Evolutionary conservation across 2,888 invertebrate species (phyloP), one percentile per base, ranked within the genome.

Genomic region (Diarsia mendica): DNA sequence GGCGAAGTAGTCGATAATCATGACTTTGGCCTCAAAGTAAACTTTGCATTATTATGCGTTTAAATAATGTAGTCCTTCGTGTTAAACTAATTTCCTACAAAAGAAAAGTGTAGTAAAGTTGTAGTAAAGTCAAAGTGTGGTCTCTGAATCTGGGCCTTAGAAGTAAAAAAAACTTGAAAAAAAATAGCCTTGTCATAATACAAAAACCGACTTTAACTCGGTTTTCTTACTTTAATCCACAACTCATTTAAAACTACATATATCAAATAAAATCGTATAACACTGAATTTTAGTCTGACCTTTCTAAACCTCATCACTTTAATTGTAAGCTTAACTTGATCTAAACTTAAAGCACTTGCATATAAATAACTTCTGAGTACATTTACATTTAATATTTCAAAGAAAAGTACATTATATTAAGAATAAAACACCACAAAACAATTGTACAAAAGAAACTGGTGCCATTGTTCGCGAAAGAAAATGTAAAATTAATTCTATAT

Each of bases 401-500:
- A 80, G 77, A 65, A 82, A 75, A 72, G 20, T 74, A 77, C 74
- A 74, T 79, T 76, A 71, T 51, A 68, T 77, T 70, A 73, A 73
- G 77, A 84, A 77, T 82, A 82, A 78, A 80, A 67, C 63, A 70
- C 60, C 63, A 73, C 82, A 49, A 67, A 67, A 70, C 82, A 70
- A 55, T 75, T 55, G 58, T 68, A 86, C 83, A 85, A 86, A 75
- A 82, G 87, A 85, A 83, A 70, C 65, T 68, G 72, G 58, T 68
- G 10, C 68, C 20, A 79, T 85, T 84, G 79, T 85, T 71, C 53
- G 55, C 20, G 44, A 58, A 79, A 76, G 72, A 77, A 85, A 86
- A 85, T 82, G 77, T 85, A 49, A 72, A 80, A 80, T 82, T 81
- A 72, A 79, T 82, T 82, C 28, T 79, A 70, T 87, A 80, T 85